Evolutionary conservation across 2,888 invertebrate species (phyloP).

Genomic region (Diaprepes abbreviatus): DNA sequence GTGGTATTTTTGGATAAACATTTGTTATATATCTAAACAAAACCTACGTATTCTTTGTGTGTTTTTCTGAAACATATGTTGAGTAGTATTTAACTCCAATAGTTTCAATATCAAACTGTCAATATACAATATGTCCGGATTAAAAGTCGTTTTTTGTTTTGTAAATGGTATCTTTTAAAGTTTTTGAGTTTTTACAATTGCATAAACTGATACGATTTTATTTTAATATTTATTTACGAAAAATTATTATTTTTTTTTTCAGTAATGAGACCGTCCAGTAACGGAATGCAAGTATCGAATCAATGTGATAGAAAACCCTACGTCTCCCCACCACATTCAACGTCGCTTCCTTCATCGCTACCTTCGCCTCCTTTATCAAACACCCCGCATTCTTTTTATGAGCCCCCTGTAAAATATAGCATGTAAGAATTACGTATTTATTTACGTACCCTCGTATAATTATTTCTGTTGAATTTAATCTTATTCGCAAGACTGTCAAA

Average conservation of each 20-base stretch:
- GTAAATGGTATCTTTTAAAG: too few relatives aligned
- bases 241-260: slow-evolving; percentile 57
- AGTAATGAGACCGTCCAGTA: slow-evolving; percentile 64
- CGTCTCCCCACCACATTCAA: slow-evolving; percentile 69
- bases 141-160: too few relatives aligned
- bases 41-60: slow-evolving; percentile 18
- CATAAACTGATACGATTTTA: too few relatives aligned
- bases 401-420: slow-evolving; percentile 61
- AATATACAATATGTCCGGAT: too few relatives aligned
- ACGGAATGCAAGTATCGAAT: slow-evolving; percentile 60
- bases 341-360: slow-evolving; percentile 65
- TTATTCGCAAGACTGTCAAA: neutral
- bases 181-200: too few relatives aligned
- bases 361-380: slow-evolving; percentile 68
- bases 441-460: neutral
- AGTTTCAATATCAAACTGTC: too few relatives aligned
- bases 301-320: slow-evolving; percentile 75
- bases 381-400: slow-evolving; percentile 62
- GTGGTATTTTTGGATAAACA: slow-evolving; percentile 24
- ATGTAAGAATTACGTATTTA: slow-evolving; percentile 51
- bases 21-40: slow-evolving; percentile 17
- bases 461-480: neutral
- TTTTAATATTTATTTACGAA: too few relatives aligned
- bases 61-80: neutral
- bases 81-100: too few relatives aligned